These are phyloP conservation scores for Daktulosphaira vitifoliae DNA, from an alignment of 1,140 invertebrate species.

Conservation along the genomic window DNA sequence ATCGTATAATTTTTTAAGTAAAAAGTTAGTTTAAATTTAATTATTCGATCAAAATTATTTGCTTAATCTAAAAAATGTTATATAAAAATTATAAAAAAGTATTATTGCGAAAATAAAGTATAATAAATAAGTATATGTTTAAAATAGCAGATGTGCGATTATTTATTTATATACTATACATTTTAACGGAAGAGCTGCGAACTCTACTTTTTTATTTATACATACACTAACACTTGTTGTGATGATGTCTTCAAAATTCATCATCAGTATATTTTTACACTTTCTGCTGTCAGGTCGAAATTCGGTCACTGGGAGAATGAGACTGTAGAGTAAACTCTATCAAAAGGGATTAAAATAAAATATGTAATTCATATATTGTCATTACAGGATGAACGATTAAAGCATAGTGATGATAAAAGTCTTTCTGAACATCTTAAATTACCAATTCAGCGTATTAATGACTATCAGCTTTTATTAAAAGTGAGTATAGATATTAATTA, in stretches of 20 bases:
- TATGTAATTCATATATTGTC: conserved; percentile 11
- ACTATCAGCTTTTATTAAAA: conserved; percentile 92
- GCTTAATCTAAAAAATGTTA: too few relatives aligned
- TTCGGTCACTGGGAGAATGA: conserved; percentile 22
- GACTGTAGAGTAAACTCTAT: neutral
- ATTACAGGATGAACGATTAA: conserved; percentile 68
- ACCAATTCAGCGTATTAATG: conserved; percentile 90
- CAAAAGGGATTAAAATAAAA: neutral
- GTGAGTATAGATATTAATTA: conserved; percentile 41
- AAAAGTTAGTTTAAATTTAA: too few relatives aligned
- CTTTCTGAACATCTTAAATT: conserved; percentile 84
- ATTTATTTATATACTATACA: conserved; percentile 28
- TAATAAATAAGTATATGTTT: too few relatives aligned
- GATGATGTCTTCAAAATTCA: conserved; percentile 31
- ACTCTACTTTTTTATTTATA: conserved; percentile 29
- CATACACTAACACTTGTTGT: conserved; percentile 29
- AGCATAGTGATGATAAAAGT: conserved; percentile 78
- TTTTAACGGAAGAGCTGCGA: conserved; percentile 29
- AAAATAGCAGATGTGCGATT: neutral
- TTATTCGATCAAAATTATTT: too few relatives aligned
- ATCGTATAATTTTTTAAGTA: too few relatives aligned
- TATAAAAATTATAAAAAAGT: too few relatives aligned
- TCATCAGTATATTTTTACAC: conserved; percentile 31
- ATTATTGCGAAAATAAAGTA: too few relatives aligned
- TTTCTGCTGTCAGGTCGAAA: conserved; percentile 28